Conservation (phyloP, 2,113 vertebrate species). For the Propithecus coquereli region DNA sequence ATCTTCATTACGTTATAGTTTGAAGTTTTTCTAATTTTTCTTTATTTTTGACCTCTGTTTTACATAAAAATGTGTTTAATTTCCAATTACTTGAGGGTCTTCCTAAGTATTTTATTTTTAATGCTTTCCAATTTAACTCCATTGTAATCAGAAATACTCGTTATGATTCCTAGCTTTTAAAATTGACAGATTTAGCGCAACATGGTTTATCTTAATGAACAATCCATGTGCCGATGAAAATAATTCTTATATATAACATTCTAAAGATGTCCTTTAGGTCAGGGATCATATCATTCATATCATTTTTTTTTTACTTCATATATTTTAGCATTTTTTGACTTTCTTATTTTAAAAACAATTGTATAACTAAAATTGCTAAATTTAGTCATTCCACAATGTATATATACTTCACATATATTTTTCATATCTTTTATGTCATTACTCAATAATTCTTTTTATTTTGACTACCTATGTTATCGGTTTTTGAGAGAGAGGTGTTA, state of each 20-base stretch:
- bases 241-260: background rate
- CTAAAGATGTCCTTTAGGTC: background rate
- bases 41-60: background rate
- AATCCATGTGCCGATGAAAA: background rate
- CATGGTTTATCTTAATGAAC: background rate
- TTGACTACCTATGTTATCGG: background rate
- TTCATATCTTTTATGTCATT: background rate
- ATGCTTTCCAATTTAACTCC: background rate
- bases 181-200: background rate
- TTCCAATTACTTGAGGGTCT: background rate
- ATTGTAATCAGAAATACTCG: background rate
- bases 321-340: background rate
- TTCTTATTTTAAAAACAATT: background rate
- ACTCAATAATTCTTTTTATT: background rate
- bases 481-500: background rate
- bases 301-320: background rate
- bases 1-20: background rate
- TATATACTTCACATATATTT: background rate
- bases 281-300: background rate
- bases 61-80: background rate
- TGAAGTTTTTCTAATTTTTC: background rate
- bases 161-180: background rate
- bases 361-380: background rate
- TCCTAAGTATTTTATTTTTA: background rate
- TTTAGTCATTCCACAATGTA: background rate